Percentiles rank a stretch among this genome's conserved stretches.
phyloP scores from a whole-genome alignment of 2,113 vertebrate species.

The Maccullochella peelii region DNA sequence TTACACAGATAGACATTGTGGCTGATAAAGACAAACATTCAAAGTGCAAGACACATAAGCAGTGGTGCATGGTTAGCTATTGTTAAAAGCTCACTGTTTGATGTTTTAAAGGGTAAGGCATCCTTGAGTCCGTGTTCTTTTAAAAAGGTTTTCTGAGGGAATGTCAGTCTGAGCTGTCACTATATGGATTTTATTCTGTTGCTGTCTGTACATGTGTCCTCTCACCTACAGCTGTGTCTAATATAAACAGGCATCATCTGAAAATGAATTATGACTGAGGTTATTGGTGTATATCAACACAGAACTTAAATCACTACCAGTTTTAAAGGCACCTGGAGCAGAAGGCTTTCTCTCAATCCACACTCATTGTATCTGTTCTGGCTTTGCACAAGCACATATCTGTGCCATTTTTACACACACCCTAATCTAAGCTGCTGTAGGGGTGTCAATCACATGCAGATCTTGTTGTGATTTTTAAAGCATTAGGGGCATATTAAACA shows the following conservation, averaged over 20 bases:
- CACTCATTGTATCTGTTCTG: neutral
- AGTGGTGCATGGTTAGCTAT: constrained; percentile 79
- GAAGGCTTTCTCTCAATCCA: neutral
- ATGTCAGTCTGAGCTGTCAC: neutral
- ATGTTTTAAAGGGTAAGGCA: constrained; percentile 1
- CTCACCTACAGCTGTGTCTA: constrained; percentile 8
- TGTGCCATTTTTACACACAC: neutral
- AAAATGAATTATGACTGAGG: constrained; percentile 10
- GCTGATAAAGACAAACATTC: constrained; percentile 82
- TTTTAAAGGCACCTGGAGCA: constrained; percentile 1
- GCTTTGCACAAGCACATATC: neutral
- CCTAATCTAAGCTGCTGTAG: constrained; percentile 18
- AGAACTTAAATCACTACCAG: neutral
- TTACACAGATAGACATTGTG: constrained; percentile 83
- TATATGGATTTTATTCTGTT: neutral
- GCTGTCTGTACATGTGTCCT: neutral
- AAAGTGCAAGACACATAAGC: constrained; percentile 88
- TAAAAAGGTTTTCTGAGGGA: constrained; percentile 7
- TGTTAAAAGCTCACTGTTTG: constrained; percentile 75
- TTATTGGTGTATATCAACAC: neutral
- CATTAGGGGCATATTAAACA: constrained; percentile 46
- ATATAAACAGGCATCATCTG: neutral
- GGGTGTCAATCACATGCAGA: constrained; percentile 69
- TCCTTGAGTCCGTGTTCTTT: constrained; percentile 3
- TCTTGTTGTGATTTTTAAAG: constrained; percentile 42